Percentiles rank a stretch among this genome's conserved stretches.
Evolutionary conservation across 2,797 vertebrate species (phyloP).

Genomic region (Ispidina picta): DNA sequence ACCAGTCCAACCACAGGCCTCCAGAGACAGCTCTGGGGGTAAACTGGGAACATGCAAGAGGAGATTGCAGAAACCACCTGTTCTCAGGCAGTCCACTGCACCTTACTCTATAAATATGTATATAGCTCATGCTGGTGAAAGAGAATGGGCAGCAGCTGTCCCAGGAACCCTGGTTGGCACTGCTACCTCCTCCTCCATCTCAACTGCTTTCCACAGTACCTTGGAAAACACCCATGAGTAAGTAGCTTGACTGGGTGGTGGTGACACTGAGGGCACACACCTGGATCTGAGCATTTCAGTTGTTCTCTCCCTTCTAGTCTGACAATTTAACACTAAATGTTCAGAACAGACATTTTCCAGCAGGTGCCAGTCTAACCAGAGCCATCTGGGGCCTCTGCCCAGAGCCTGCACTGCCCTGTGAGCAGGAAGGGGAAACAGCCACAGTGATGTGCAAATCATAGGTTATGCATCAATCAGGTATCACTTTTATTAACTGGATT

Average conservation of each 20-base stretch:
- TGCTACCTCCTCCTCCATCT: too few relatives aligned
- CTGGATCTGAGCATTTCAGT: not conserved
- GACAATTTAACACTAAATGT: not conserved
- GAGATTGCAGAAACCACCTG: rapidly evolving
- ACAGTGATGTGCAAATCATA: not conserved
- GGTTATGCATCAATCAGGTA: slow-evolving; percentile 67
- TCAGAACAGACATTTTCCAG: not conserved
- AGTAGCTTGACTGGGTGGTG: not conserved
- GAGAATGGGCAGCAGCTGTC: not conserved
- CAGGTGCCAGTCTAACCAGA: not conserved
- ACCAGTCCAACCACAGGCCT: not conserved
- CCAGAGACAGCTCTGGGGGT: not conserved
- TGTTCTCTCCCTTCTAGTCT: not conserved
- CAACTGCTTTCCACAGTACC: not conserved
- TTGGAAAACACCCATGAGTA: not conserved
- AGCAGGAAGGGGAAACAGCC: not conserved
- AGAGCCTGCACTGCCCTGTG: not conserved
- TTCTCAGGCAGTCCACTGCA: not conserved
- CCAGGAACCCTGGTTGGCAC: not conserved
- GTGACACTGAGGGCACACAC: rapidly evolving
- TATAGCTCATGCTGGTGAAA: not conserved
- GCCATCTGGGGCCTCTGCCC: rapidly evolving
- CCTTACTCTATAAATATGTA: too few relatives aligned
- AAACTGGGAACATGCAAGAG: too few relatives aligned
- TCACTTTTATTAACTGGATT: slow-evolving; percentile 77